Conservation (phyloP, 1,140 invertebrate genomes). For the Helicoverpa armigera region DNA sequence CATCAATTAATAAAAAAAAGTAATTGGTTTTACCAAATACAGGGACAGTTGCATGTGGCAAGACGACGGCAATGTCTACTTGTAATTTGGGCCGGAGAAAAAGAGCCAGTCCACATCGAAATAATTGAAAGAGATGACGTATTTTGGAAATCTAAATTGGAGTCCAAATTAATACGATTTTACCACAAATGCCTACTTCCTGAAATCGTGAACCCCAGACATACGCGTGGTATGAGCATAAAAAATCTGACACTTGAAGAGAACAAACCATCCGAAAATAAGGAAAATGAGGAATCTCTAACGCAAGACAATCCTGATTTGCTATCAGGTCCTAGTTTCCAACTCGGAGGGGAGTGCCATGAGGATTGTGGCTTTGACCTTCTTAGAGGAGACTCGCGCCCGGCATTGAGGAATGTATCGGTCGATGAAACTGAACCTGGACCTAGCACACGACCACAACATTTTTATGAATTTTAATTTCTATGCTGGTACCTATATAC, state of each 20-base stretch:
- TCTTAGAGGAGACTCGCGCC: slow-evolving; percentile 23
- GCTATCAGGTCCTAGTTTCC: slow-evolving; percentile 21
- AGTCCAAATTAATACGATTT: background rate
- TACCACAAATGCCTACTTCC: slow-evolving; percentile 42
- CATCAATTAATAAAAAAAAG: slow-evolving; percentile 45
- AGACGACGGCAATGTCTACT: slow-evolving; percentile 45
- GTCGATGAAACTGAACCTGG: slow-evolving; percentile 24
- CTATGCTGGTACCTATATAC: slow-evolving; percentile 9
- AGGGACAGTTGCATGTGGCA: slow-evolving; percentile 56
- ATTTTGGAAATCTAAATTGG: no score
- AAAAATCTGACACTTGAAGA: slow-evolving; percentile 22
- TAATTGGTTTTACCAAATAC: slow-evolving; percentile 56
- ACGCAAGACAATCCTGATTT: slow-evolving; percentile 16
- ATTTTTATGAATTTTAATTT: background rate
- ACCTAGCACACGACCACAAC: slow-evolving; percentile 20
- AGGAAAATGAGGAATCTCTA: slow-evolving; percentile 14
- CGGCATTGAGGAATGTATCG: slow-evolving; percentile 18
- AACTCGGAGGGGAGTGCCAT: slow-evolving; percentile 23
- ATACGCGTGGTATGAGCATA: slow-evolving; percentile 27
- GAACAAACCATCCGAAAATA: slow-evolving; percentile 22
- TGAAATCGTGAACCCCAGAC: slow-evolving; percentile 26
- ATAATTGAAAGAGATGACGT: slow-evolving; percentile 46
- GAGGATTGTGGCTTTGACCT: slow-evolving; percentile 13
- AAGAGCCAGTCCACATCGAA: slow-evolving; percentile 42
- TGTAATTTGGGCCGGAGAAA: slow-evolving; percentile 52